Evolutionary conservation across 1,140 invertebrate species (phyloP).

Genomic region (Ips nitidus): DNA sequence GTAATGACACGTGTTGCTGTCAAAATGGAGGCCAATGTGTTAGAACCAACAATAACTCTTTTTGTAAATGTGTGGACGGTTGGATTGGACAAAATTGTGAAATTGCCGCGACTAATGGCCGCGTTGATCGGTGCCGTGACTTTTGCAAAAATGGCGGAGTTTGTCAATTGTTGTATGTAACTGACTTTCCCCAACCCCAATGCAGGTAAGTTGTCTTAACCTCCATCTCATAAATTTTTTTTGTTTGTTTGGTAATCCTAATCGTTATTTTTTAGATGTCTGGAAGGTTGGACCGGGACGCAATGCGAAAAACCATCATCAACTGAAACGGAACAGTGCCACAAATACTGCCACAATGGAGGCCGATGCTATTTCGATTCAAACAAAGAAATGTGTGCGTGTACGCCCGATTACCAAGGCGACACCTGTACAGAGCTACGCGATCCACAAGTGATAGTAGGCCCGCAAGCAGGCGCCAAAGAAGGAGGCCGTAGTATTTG

Average conservation of each 20-base stretch:
- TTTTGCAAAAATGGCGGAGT: too few relatives aligned
- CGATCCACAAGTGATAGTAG: slow-evolving; percentile 6
- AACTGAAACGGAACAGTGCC: slow-evolving; percentile 60
- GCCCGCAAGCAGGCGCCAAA: not conserved
- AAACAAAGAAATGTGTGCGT: slow-evolving; percentile 2
- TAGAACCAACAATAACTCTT: slow-evolving; percentile 14
- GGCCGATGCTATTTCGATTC: slow-evolving; percentile 48
- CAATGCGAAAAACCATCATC: slow-evolving; percentile 48
- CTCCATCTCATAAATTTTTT: too few relatives aligned
- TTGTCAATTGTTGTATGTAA: too few relatives aligned
- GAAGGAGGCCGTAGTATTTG: slow-evolving; percentile 30
- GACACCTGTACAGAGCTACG: slow-evolving; percentile 6
- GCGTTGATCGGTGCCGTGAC: too few relatives aligned
- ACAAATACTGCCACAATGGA: slow-evolving; percentile 60
- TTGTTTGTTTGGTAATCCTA: too few relatives aligned
- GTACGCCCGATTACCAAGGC: slow-evolving; percentile 30
- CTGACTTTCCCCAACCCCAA: too few relatives aligned
- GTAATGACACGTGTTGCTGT: not conserved
- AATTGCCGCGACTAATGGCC: too few relatives aligned
- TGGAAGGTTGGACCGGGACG: too few relatives aligned
- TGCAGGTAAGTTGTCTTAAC: too few relatives aligned
- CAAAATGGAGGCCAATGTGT: not conserved
- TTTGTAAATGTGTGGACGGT: slow-evolving; percentile 26
- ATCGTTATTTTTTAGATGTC: too few relatives aligned
- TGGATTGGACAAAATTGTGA: slow-evolving; percentile 8